phyloP scores from a whole-genome alignment of 2,113 vertebrate species.

The Emydocephalus ijimae region DNA sequence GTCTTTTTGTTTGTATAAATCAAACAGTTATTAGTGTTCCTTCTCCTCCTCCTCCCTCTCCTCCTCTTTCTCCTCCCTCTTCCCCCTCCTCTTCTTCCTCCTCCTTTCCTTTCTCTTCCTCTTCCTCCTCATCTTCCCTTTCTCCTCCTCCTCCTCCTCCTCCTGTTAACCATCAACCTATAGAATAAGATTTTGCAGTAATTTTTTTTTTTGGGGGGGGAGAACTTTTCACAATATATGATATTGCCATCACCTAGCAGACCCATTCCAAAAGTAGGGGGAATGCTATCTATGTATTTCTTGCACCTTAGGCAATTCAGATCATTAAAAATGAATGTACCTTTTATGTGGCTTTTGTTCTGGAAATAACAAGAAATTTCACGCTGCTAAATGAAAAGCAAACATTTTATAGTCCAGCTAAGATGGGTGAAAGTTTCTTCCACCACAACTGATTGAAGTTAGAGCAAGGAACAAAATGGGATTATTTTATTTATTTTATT shows the following conservation, averaged over 20 bases:
- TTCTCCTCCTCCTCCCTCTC: too few species aligned
- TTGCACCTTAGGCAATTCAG: not conserved
- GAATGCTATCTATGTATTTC: not conserved
- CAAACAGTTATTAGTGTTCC: too few species aligned
- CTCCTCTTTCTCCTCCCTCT: too few species aligned
- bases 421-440: not conserved
- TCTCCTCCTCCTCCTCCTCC: too few species aligned
- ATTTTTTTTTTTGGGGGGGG: not conserved
- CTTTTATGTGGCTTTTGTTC: slow-evolving; percentile 4
- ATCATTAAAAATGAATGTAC: slow-evolving; percentile 1
- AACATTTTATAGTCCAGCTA: not conserved
- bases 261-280: not conserved
- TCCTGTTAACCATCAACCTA: too few species aligned
- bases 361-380: slow-evolving; percentile 21
- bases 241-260: not conserved
- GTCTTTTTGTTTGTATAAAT: too few species aligned
- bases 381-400: not conserved
- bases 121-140: too few species aligned
- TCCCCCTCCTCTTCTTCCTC: too few species aligned
- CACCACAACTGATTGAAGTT: not conserved
- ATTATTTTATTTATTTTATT: too few species aligned
- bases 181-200: not conserved
- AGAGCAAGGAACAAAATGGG: not conserved
- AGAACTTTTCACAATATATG: not conserved
- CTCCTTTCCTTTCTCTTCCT: too few species aligned